Conservation (phyloP, 2,888 invertebrate genomes). For the Caenorhabditis sp. region DNA sequence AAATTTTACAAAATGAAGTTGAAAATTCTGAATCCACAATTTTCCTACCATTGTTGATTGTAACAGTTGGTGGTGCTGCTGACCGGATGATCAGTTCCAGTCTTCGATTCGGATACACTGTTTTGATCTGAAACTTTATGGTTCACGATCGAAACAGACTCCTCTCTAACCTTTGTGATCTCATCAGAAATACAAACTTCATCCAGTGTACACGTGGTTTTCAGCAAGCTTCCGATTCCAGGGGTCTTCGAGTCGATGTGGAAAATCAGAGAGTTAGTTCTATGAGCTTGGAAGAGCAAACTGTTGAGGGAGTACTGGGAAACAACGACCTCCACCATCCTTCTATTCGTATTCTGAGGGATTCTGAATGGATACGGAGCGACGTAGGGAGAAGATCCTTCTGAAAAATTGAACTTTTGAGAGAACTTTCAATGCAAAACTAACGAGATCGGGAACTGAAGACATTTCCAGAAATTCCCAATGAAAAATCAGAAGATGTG, state of each 20-base stretch:
- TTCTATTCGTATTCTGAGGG: constrained; percentile 67
- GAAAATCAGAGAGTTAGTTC: constrained; percentile 76
- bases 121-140: constrained; percentile 65
- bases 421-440: neutral
- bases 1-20: neutral
- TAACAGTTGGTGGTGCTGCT: constrained; percentile 68
- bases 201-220: constrained; percentile 73
- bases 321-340: constrained; percentile 72
- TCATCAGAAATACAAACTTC: constrained; percentile 76
- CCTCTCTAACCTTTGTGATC: constrained; percentile 65
- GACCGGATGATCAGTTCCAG: constrained; percentile 74
- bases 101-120: constrained; percentile 69
- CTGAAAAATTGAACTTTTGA: constrained; percentile 49
- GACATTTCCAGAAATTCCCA: constrained; percentile 75
- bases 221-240: constrained; percentile 71
- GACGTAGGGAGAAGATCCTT: constrained; percentile 69
- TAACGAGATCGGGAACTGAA: constrained; percentile 70
- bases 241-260: constrained; percentile 75
- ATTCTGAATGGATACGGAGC: constrained; percentile 74
- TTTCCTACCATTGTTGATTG: constrained; percentile 54
- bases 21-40: neutral
- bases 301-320: constrained; percentile 74
- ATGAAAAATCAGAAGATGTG: constrained; percentile 70
- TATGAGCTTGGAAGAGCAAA: constrained; percentile 74
- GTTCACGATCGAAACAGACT: neutral